phyloP scores from a whole-genome alignment of 1,140 invertebrate genomes.

The Bombus pascuorum region DNA sequence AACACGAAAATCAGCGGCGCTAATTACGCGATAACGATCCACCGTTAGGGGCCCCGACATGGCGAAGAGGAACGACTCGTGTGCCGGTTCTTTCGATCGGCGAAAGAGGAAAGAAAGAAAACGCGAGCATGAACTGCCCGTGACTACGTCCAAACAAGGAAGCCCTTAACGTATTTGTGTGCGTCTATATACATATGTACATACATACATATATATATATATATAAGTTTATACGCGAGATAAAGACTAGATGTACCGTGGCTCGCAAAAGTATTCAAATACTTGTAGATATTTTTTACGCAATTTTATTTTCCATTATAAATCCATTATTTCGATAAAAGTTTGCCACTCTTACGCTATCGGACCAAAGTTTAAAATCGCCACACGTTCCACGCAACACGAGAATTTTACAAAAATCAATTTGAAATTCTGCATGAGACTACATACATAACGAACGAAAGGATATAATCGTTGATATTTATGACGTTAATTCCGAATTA shows the following conservation, averaged over 20 bases:
- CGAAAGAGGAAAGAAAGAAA: slow-evolving; percentile 37
- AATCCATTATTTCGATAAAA: too few species aligned
- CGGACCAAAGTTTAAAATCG: too few species aligned
- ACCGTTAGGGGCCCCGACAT: slow-evolving; percentile 5
- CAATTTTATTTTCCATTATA: too few species aligned
- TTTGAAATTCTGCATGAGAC: too few species aligned
- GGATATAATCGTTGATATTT: neutral
- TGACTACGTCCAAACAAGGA: slow-evolving; percentile 60
- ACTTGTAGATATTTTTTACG: accelerated
- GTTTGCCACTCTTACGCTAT: too few species aligned
- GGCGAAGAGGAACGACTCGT: neutral
- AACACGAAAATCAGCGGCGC: slow-evolving; percentile 62
- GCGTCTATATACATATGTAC: neutral
- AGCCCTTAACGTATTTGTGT: slow-evolving; percentile 53
- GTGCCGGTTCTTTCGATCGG: slow-evolving; percentile 26
- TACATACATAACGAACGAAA: too few species aligned
- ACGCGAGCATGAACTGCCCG: slow-evolving; percentile 44
- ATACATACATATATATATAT: neutral
- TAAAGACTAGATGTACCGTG: neutral
- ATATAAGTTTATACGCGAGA: neutral
- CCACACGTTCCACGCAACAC: too few species aligned
- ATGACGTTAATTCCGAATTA: too few species aligned
- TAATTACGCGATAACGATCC: slow-evolving; percentile 69
- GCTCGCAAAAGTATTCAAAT: neutral
- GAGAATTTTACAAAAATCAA: too few species aligned